phyloP scores from a whole-genome alignment of 2,797 vertebrate genomes.

The Micromesistius poutassou region DNA sequence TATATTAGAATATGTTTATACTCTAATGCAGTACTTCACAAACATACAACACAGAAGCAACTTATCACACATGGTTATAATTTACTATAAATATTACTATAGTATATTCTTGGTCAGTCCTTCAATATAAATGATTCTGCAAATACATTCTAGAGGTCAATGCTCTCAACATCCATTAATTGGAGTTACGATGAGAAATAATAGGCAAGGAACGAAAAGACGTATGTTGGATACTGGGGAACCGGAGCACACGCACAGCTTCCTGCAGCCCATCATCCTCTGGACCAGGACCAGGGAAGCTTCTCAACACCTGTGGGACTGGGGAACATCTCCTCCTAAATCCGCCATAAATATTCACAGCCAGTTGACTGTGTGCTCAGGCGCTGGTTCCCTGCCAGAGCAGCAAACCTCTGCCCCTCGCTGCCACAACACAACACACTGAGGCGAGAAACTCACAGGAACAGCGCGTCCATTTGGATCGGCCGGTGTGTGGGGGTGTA shows the following conservation, averaged over 20 bases:
- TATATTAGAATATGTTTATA: slow-evolving; percentile 11
- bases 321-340: slow-evolving; percentile 65
- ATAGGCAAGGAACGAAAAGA: background rate
- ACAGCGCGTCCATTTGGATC: slow-evolving; percentile 25
- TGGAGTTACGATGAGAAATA: too few species aligned
- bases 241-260: background rate
- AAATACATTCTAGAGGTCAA: background rate
- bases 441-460: slow-evolving; percentile 53
- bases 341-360: slow-evolving; percentile 78
- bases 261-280: slow-evolving; percentile 38
- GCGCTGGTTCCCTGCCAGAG: slow-evolving; percentile 66
- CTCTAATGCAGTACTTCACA: background rate
- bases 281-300: slow-evolving; percentile 74
- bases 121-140: background rate
- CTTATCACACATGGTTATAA: background rate
- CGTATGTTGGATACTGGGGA: background rate
- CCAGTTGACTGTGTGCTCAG: slow-evolving; percentile 75
- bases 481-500: background rate
- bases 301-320: slow-evolving; percentile 77
- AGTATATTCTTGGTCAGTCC: background rate
- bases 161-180: background rate
- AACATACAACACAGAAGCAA: background rate
- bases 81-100: background rate
- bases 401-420: slow-evolving; percentile 36
- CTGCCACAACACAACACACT: slow-evolving; percentile 47